Percentiles rank a stretch among this genome's conserved stretches.
These are phyloP conservation scores for Orchestia grillus DNA, from an alignment of 1,140 invertebrate species.

Conservation along the genomic window DNA sequence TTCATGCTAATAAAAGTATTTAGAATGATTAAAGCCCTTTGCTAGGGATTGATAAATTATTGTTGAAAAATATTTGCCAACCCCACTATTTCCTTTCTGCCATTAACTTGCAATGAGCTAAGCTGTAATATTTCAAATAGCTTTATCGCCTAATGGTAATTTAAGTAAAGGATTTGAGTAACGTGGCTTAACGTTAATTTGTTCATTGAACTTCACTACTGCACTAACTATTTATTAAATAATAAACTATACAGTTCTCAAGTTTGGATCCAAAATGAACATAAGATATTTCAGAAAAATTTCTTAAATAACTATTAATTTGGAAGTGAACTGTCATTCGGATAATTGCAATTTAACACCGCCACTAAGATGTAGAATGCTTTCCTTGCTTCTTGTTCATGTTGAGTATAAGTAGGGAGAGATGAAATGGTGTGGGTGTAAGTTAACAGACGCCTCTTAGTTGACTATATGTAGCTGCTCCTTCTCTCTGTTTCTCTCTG, in stretches of 20 bases:
- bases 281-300: background rate
- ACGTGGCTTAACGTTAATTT: background rate
- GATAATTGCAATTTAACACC: background rate
- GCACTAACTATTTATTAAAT: background rate
- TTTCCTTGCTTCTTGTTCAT: background rate
- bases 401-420: background rate
- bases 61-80: conserved; percentile 20
- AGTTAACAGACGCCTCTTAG: conserved; percentile 47
- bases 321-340: background rate
- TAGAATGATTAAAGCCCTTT: background rate
- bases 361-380: background rate
- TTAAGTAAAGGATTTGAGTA: background rate
- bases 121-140: background rate
- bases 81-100: conserved; percentile 5
- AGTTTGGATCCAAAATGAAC: background rate
- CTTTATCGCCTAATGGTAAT: background rate
- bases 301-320: background rate
- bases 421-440: conserved; percentile 44
- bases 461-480: conserved; percentile 35
- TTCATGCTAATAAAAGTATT: conserved; percentile 36
- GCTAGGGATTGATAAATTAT: conserved; percentile 33
- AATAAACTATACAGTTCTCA: background rate
- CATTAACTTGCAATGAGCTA: background rate
- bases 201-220: background rate
- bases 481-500: conserved; percentile 50